Conservation (phyloP, 2,113 vertebrate genomes). For the Heliornis fulica region DNA sequence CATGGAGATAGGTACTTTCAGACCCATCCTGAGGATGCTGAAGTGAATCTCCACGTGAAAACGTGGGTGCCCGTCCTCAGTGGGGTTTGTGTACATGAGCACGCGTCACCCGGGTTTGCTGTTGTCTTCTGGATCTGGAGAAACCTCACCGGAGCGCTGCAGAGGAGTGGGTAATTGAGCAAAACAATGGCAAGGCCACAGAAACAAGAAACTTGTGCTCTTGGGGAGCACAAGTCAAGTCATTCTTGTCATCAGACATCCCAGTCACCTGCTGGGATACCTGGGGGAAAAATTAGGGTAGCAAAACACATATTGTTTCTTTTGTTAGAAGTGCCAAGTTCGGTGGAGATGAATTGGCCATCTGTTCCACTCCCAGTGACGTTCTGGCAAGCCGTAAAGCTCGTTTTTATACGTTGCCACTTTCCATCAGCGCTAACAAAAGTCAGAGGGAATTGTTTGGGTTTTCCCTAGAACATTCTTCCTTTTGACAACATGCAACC, state of each 20-base stretch:
- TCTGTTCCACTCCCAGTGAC: conserved; percentile 71
- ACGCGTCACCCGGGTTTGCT: neutral
- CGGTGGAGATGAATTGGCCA: conserved; percentile 75
- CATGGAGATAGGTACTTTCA: neutral
- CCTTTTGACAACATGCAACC: neutral
- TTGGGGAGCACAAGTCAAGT: conserved; percentile 47
- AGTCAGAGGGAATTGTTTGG: conserved; percentile 27
- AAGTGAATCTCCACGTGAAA: neutral
- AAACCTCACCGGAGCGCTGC: neutral
- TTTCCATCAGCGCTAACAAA: conserved; percentile 67
- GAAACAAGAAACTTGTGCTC: conserved; percentile 14
- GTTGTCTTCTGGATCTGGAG: neutral
- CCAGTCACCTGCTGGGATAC: conserved; percentile 77
- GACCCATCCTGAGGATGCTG: neutral
- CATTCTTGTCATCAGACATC: conserved; percentile 78
- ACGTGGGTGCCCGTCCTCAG: accelerated
- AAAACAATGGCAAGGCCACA: conserved; percentile 52
- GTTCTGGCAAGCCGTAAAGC: conserved; percentile 64
- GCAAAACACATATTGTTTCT: conserved; percentile 75
- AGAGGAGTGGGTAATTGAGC: neutral
- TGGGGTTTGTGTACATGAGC: accelerated
- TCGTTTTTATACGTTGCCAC: conserved; percentile 65
- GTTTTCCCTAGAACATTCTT: conserved; percentile 30
- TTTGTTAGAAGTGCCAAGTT: conserved; percentile 74
- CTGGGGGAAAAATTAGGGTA: conserved; percentile 73